phyloP scores from a whole-genome alignment of 2,113 vertebrate genomes.

The Talpa occidentalis region DNA sequence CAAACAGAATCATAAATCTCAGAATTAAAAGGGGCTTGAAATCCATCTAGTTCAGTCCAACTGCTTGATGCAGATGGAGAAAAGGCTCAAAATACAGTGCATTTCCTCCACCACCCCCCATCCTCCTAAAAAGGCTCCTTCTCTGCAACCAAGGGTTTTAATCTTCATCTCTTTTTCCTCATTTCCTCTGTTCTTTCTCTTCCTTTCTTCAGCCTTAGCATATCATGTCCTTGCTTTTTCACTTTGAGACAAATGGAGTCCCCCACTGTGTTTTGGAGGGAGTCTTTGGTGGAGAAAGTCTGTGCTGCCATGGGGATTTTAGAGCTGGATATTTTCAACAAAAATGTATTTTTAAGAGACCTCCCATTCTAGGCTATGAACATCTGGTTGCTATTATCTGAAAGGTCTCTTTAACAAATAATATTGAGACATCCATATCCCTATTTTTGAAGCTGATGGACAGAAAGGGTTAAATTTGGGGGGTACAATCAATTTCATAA shows the following conservation, averaged over 20 bases:
- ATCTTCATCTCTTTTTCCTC: background rate
- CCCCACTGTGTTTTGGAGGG: background rate
- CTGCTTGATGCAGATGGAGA: background rate
- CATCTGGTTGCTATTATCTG: conserved; percentile 42
- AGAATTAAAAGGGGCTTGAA: background rate
- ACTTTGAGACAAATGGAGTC: background rate
- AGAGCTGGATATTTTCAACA: conserved; percentile 23
- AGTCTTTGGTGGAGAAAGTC: background rate
- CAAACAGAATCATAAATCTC: background rate
- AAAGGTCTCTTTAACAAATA: conserved; percentile 53
- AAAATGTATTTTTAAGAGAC: conserved; percentile 38
- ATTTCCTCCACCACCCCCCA: background rate
- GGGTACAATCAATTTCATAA: background rate
- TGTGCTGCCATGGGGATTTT: background rate
- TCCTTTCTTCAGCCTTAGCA: background rate
- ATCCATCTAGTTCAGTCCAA: background rate
- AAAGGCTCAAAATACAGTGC: background rate
- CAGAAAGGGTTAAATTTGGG: background rate
- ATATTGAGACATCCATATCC: background rate
- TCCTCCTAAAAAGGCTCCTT: background rate
- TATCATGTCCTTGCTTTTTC: background rate
- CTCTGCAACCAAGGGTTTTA: background rate
- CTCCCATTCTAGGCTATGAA: background rate
- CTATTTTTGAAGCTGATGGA: conserved; percentile 9
- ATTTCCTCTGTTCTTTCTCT: background rate